Conservation (phyloP, 2,888 invertebrate genomes). For the Poecilobothrus nobilitatus region DNA sequence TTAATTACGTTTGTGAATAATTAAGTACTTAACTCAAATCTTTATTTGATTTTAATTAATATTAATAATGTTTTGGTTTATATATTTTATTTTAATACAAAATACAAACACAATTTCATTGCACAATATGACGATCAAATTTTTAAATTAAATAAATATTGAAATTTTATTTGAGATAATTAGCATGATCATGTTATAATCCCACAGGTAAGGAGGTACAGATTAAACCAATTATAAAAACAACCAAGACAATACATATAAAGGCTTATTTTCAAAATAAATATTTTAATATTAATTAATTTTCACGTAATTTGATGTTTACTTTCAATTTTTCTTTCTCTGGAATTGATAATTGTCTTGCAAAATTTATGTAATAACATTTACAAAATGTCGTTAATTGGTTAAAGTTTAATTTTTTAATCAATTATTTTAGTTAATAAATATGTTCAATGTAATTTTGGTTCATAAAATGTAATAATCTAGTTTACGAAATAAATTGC, state of each 20-base stretch:
- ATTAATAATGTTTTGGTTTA: neutral
- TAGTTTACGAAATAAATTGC: too few relatives aligned
- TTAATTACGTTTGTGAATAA: neutral
- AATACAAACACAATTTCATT: neutral
- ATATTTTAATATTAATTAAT: neutral
- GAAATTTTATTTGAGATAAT: neutral
- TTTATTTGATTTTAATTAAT: neutral
- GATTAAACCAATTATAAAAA: neutral
- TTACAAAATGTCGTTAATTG: too few relatives aligned
- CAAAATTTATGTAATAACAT: too few relatives aligned
- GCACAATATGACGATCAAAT: neutral
- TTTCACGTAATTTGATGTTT: neutral
- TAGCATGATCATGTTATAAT: neutral
- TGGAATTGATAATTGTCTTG: too few relatives aligned
- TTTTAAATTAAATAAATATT: neutral
- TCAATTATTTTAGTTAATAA: too few relatives aligned
- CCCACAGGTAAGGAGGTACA: neutral
- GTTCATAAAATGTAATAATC: too few relatives aligned
- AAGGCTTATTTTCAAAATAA: neutral
- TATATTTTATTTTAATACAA: neutral
- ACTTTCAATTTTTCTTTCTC: too few relatives aligned
- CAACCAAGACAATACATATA: neutral
- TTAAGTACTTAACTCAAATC: too few relatives aligned
- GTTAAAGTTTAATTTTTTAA: too few relatives aligned
- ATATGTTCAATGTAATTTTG: too few relatives aligned